phyloP scores from a whole-genome alignment of 2,797 vertebrate genomes.

The Catostomus latipinnis region DNA sequence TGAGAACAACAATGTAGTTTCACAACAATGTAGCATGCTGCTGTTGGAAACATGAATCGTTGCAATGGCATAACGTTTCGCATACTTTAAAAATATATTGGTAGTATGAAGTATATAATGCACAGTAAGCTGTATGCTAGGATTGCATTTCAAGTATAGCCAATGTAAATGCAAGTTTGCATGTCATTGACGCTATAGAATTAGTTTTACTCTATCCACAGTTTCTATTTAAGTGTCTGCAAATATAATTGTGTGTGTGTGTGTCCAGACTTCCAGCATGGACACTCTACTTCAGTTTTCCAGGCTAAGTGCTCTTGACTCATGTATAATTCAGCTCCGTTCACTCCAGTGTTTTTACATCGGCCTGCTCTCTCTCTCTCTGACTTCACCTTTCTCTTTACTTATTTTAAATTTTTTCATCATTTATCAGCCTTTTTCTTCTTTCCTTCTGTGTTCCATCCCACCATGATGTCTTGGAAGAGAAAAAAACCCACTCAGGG shows the following conservation, averaged over 20 bases:
- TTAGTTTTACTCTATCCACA: not conserved
- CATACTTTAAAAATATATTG: no score
- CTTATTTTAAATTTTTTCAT: conserved; percentile 11
- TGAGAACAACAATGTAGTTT: no score
- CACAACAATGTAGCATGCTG: no score
- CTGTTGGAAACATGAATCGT: no score
- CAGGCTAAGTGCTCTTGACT: conserved; percentile 76
- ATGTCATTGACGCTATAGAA: not conserved
- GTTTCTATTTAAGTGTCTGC: conserved; percentile 16
- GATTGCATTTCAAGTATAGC: no score
- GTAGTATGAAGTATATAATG: no score
- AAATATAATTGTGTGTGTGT: conserved; percentile 1
- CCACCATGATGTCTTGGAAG: not conserved
- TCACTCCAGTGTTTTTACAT: conserved; percentile 74
- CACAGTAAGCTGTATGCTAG: no score
- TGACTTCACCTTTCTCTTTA: conserved; percentile 53
- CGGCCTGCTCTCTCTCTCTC: conserved; percentile 53
- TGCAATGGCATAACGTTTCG: no score
- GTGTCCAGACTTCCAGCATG: conserved; percentile 7
- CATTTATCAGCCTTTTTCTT: conserved; percentile 5
- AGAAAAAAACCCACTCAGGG: not conserved
- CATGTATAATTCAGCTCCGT: conserved; percentile 80
- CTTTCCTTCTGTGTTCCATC: conserved; percentile 1
- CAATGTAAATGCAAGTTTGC: no score
- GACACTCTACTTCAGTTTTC: conserved; percentile 70